These are phyloP conservation scores for Chloroceryle aenea DNA, from an alignment of 2,113 vertebrate species.

Conservation along the genomic window DNA sequence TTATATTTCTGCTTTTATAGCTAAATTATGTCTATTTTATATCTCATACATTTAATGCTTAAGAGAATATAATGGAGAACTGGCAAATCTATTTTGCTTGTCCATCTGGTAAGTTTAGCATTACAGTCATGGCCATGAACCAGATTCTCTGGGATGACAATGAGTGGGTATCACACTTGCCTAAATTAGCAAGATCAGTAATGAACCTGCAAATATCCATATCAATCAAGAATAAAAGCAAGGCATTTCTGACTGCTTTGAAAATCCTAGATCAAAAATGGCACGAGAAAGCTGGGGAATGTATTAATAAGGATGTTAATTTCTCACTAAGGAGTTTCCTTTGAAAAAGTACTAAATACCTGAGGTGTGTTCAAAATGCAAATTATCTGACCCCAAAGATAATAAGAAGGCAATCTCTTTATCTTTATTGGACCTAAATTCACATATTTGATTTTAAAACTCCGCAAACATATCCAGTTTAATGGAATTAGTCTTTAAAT, in stretches of 20 bases:
- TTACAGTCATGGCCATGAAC: background rate
- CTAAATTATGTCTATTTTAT: background rate
- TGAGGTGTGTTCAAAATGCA: background rate
- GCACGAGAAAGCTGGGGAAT: background rate
- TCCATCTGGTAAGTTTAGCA: background rate
- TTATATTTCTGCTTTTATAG: background rate
- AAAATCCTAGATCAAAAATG: background rate
- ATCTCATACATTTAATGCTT: background rate
- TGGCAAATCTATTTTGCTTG: background rate
- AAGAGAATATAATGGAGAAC: background rate
- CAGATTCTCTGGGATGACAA: background rate
- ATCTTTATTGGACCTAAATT: background rate
- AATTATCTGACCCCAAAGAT: background rate
- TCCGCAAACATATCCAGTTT: background rate
- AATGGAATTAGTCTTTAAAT: background rate
- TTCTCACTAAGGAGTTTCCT: background rate
- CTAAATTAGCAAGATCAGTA: background rate
- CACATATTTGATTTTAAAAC: background rate
- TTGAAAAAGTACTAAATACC: background rate
- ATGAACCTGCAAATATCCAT: background rate
- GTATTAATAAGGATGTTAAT: background rate
- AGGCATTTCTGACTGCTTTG: background rate
- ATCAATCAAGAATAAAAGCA: background rate
- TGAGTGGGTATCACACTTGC: rapidly evolving
- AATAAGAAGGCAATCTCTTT: background rate